Evolutionary conservation across 2,888 invertebrate genomes (phyloP).

Genomic region (Pasiphila rectangulata): DNA sequence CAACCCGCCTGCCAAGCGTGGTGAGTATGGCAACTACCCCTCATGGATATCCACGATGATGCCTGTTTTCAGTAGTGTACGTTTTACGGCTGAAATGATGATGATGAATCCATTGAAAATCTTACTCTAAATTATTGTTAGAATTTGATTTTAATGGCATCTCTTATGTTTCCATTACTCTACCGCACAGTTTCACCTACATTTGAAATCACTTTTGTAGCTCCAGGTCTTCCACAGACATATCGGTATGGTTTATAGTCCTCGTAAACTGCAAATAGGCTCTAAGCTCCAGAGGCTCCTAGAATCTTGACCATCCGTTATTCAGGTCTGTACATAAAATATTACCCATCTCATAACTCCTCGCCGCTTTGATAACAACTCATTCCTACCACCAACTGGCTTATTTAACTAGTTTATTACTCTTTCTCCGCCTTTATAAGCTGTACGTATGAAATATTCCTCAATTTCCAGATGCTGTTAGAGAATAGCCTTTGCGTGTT

Average conservation of each 20-base stretch:
- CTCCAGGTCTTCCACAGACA: neutral
- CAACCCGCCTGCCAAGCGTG: too few species aligned
- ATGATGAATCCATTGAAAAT: too few species aligned
- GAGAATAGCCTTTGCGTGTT: neutral
- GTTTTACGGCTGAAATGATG: too few species aligned
- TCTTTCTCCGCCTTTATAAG: slow-evolving; percentile 29
- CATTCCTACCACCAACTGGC: slow-evolving; percentile 24
- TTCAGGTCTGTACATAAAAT: slow-evolving; percentile 21
- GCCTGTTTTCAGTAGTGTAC: too few species aligned
- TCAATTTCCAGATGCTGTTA: slow-evolving; percentile 2
- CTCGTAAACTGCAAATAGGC: slow-evolving; percentile 5
- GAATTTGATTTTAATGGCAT: neutral
- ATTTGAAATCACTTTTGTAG: neutral
- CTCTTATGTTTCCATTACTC: too few species aligned
- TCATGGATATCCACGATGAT: too few species aligned
- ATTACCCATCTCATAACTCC: slow-evolving; percentile 24
- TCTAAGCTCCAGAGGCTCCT: neutral
- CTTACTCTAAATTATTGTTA: too few species aligned
- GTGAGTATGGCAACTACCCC: too few species aligned
- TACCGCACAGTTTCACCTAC: too few species aligned
- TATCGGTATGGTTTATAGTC: slow-evolving; percentile 2
- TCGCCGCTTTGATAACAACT: slow-evolving; percentile 25
- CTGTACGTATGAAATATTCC: slow-evolving; percentile 39
- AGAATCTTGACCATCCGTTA: slow-evolving; percentile 16
- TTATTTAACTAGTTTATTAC: slow-evolving; percentile 39